A percentile compares a stretch with the other conserved stretches of the same genome.
phyloP scores from a whole-genome alignment of 2,797 vertebrate genomes.

The Oryzias dopingdopingensis region DNA sequence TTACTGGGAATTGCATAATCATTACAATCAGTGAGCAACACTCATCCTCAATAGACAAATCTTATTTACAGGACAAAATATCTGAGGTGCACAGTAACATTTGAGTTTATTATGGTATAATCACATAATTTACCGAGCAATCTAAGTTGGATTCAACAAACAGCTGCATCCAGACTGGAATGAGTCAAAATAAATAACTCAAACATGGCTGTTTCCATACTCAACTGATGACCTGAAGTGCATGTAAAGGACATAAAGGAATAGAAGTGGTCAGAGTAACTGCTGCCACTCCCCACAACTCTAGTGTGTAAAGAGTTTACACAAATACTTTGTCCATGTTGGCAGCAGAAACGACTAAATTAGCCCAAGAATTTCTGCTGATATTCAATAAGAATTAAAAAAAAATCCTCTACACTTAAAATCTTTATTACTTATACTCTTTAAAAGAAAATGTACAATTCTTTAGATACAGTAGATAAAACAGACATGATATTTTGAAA shows the following conservation, averaged over 20 bases:
- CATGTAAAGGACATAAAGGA: neutral
- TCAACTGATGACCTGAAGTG: constrained; percentile 1
- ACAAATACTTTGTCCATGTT: neutral
- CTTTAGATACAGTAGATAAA: constrained; percentile 77
- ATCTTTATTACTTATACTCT: constrained; percentile 72
- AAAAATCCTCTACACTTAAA: constrained; percentile 63
- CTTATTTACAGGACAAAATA: constrained; percentile 77
- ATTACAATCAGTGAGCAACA: constrained; percentile 74
- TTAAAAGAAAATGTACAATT: constrained; percentile 78
- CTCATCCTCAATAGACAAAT: constrained; percentile 65
- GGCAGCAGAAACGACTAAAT: constrained; percentile 8
- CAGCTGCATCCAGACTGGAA: constrained; percentile 20
- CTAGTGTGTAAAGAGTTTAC: neutral
- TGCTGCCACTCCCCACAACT: constrained; percentile 11
- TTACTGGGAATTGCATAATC: constrained; percentile 73
- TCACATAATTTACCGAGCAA: constrained; percentile 73
- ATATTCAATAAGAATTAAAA: constrained; percentile 69
- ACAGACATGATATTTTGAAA: constrained; percentile 54
- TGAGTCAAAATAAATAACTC: constrained; percentile 10
- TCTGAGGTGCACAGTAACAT: constrained; percentile 73
- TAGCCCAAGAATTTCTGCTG: constrained; percentile 52
- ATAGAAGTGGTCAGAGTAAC: constrained; percentile 6
- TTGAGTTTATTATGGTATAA: constrained; percentile 43
- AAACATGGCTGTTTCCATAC: constrained; percentile 18
- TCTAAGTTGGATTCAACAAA: constrained; percentile 52